Evolutionary conservation across 1,140 invertebrate genomes (phyloP).

Genomic region (Drosophila biarmipes): DNA sequence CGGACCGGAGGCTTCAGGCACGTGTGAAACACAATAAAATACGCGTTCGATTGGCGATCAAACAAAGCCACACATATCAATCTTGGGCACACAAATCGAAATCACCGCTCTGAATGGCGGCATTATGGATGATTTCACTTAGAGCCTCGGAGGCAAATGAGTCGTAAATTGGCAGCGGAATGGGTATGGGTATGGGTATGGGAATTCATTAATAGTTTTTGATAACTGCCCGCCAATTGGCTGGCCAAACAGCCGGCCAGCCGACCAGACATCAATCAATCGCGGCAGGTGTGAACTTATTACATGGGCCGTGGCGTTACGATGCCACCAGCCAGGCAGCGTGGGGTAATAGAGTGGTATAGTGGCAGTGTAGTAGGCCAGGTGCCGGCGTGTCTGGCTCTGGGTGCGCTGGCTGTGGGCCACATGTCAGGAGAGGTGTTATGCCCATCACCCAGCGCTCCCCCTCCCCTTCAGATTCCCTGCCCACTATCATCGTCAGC

Average conservation of each 20-base stretch:
- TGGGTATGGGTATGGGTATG: too few species aligned
- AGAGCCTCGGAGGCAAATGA: slow-evolving; percentile 65
- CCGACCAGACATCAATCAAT: slow-evolving; percentile 54
- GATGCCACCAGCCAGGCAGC: slow-evolving; percentile 6
- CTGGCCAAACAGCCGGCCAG: slow-evolving; percentile 53
- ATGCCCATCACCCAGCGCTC: slow-evolving; percentile 1
- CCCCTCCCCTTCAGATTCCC: neutral
- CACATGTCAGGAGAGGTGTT: slow-evolving; percentile 37
- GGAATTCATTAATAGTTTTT: slow-evolving; percentile 73
- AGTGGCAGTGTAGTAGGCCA: slow-evolving; percentile 39
- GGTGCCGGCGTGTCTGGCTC: slow-evolving; percentile 40
- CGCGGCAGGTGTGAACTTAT: slow-evolving; percentile 41
- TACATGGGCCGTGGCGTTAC: slow-evolving; percentile 45
- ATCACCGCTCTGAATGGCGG: slow-evolving; percentile 38
- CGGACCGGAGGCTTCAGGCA: slow-evolving; percentile 25
- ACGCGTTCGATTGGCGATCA: slow-evolving; percentile 67
- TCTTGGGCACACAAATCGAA: slow-evolving; percentile 28
- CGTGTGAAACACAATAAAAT: slow-evolving; percentile 64
- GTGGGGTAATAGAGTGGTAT: slow-evolving; percentile 34
- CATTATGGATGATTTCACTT: slow-evolving; percentile 76
- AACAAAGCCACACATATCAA: slow-evolving; percentile 69
- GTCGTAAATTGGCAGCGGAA: slow-evolving; percentile 77
- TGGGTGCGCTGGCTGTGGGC: slow-evolving; percentile 13
- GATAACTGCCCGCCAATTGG: slow-evolving; percentile 74
- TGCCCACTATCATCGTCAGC: slow-evolving; percentile 16